Evolutionary conservation across 2,113 vertebrate genomes (phyloP), one percentile per base, ranked within the genome.

Genomic region (Empidonax traillii): DNA sequence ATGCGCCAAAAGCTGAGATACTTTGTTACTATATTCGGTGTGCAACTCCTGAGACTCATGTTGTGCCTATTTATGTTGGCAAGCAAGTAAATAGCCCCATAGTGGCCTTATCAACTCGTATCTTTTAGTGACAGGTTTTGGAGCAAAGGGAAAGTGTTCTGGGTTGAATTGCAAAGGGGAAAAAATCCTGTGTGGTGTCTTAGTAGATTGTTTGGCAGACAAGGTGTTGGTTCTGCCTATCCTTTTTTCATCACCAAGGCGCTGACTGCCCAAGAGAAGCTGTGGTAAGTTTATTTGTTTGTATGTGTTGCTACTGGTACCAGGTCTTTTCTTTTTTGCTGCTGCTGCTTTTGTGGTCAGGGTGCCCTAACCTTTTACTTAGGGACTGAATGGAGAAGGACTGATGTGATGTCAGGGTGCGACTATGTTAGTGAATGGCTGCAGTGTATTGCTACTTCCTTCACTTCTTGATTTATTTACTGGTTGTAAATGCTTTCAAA

Each of bases 271-370:
- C 56, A 37, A 43, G 49, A 72, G 61, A 72, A 81, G 37, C 61
- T 90, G 76, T 0, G 10, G 79, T 94, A 81, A 93, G 92, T 88
- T 53, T 67, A 33, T 49, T 75, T 39, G 18, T 85, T 91, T 74
- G 21, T 73, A 11, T 2, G 2, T 65, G 52, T 88, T 94, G 35
- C 73, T 89, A 8, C 44, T 62, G 41, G 35, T 77, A 73, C 59
- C 0, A 1, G 20, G 15, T 23, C 37, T 92, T 93, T 83, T 41
- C n/a, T 83, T 89, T 79, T 28, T 84, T 81, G 13, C 33, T 87
- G 43, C 46, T 94, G 55, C 39, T 91, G 78, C 72, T 71, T 86
- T 79, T 92, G 65, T 77, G 52, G 58, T 85, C 81, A 82, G 85
- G 44, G 47, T 88, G 41, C 56, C 73, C 76, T 88, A 63, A 81